Evolutionary conservation across 2,797 vertebrate species (phyloP).

Genomic region (Rallus crepitans): DNA sequence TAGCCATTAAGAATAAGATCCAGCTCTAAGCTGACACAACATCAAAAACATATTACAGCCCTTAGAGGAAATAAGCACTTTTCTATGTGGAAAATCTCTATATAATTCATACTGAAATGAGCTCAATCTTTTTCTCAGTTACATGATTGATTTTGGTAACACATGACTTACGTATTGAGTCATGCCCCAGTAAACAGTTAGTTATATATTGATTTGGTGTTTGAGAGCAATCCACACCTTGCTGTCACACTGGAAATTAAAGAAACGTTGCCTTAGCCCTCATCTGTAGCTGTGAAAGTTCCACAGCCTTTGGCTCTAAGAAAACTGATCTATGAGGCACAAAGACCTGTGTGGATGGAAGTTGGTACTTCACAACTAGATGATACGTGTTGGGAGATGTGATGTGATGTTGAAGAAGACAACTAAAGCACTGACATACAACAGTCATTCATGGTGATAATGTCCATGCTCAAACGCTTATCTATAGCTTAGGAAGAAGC

Average conservation of each 20-base stretch:
- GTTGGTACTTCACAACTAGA: neutral
- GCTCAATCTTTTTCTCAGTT: neutral
- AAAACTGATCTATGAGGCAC: neutral
- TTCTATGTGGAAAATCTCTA: neutral
- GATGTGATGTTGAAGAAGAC: neutral
- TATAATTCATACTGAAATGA: neutral
- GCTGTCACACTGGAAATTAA: neutral
- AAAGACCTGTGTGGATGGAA: neutral
- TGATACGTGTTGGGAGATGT: neutral
- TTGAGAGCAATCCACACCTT: neutral
- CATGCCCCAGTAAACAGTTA: neutral
- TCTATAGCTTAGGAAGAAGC: neutral
- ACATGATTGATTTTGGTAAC: neutral
- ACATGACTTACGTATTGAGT: neutral
- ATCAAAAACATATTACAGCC: neutral
- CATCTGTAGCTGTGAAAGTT: neutral
- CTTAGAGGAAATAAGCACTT: neutral
- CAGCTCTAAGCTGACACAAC: neutral
- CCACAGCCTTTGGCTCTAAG: neutral
- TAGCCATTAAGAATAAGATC: neutral
- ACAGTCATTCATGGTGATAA: neutral
- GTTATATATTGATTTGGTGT: neutral
- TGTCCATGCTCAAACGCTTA: neutral
- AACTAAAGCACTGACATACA: neutral
- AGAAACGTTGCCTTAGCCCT: neutral